Evolutionary conservation across 2,888 invertebrate species (phyloP).

Genomic region (Volucella bombylans): DNA sequence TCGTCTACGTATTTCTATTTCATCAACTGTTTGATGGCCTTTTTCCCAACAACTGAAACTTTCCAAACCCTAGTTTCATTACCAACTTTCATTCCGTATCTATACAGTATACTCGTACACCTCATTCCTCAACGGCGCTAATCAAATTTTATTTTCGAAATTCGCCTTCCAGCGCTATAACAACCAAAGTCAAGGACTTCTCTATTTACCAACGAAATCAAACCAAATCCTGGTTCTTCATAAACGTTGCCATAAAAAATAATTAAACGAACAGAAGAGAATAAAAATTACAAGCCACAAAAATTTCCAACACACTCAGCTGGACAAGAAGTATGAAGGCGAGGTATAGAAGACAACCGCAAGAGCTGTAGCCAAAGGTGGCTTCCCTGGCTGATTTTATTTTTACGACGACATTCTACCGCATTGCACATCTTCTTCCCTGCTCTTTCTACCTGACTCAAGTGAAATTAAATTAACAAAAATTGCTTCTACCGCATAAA

Average conservation of each 20-base stretch:
- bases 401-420: constrained; percentile 61
- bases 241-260: constrained; percentile 67
- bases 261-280: constrained; percentile 38
- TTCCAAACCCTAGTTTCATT: no score
- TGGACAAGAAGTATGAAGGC: constrained; percentile 10
- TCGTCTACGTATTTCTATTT: no score
- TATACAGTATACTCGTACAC: no score
- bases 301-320: constrained; percentile 51
- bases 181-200: constrained; percentile 3
- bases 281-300: constrained; percentile 44
- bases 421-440: constrained; percentile 64
- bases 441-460: neutral
- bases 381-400: constrained; percentile 55
- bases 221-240: constrained; percentile 48
- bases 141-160: neutral
- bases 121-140: neutral
- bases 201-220: neutral
- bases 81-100: no score
- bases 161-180: constrained; percentile 13
- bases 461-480: constrained; percentile 74
- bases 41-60: no score
- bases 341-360: constrained; percentile 18
- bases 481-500: constrained; percentile 73
- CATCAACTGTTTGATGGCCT: no score
- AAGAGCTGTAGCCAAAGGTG: constrained; percentile 10